These are phyloP conservation scores for Acrobasis repandana DNA, from an alignment of 2,888 invertebrate species.

Conservation along the genomic window DNA sequence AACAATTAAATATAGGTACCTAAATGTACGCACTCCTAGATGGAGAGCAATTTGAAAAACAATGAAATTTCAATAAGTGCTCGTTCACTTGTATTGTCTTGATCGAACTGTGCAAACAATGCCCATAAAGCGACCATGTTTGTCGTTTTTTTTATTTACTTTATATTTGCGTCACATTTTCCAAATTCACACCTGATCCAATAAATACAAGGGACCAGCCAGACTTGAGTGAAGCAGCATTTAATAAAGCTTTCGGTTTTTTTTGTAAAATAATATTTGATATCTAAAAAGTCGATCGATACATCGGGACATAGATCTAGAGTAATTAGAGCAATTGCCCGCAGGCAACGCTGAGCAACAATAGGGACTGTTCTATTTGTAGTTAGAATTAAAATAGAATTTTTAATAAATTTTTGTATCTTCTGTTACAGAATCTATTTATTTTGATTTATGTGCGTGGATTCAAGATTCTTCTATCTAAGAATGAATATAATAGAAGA, in stretches of 20 bases:
- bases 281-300: too few relatives aligned
- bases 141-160: constrained; percentile 40
- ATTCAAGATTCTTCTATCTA: too few relatives aligned
- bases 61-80: constrained; percentile 15
- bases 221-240: neutral
- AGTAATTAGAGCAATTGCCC: too few relatives aligned
- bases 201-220: constrained; percentile 31
- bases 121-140: constrained; percentile 31
- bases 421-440: too few relatives aligned
- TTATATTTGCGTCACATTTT: constrained; percentile 46
- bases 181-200: constrained; percentile 47
- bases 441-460: too few relatives aligned
- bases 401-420: too few relatives aligned
- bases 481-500: neutral
- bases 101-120: constrained; percentile 18
- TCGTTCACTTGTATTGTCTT: constrained; percentile 30
- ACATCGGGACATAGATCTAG: too few relatives aligned
- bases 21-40: neutral
- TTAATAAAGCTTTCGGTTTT: neutral
- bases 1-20: too few relatives aligned
- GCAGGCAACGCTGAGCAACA: too few relatives aligned
- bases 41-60: constrained; percentile 7
- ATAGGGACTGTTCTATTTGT: too few relatives aligned
- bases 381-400: too few relatives aligned
- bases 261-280: neutral